A percentile compares a stretch with the other conserved stretches of the same genome.
These are phyloP conservation scores for Saccostrea glomerata DNA, from an alignment of 1,140 invertebrate genomes.

Conservation along the genomic window DNA sequence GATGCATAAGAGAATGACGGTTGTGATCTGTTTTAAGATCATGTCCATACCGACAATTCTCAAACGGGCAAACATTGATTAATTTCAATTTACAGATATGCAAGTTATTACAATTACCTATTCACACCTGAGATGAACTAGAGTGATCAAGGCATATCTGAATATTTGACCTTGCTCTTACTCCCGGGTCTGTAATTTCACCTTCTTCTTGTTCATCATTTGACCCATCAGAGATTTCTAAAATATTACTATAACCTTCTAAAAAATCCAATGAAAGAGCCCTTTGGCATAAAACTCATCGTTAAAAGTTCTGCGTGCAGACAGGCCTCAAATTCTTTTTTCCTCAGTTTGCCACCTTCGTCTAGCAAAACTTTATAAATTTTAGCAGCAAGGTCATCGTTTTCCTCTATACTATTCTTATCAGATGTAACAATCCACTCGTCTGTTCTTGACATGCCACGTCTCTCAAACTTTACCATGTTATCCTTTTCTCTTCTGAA, in stretches of 20 bases:
- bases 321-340: background rate
- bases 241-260: background rate
- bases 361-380: background rate
- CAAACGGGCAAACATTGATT: background rate
- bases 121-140: background rate
- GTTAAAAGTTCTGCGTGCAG: background rate
- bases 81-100: conserved; percentile 3
- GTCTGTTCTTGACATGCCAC: background rate
- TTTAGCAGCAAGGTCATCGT: background rate
- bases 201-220: background rate
- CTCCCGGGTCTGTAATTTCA: background rate
- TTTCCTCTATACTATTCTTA: background rate
- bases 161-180: background rate
- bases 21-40: background rate
- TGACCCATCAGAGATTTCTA: background rate
- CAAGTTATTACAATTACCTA: background rate
- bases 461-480: background rate
- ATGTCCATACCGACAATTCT: background rate
- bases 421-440: background rate
- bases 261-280: background rate
- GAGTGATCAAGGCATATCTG: background rate
- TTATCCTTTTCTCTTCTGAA: no score
- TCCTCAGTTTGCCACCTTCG: background rate
- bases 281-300: background rate
- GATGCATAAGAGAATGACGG: background rate